A percentile compares a stretch with the other conserved stretches of the same genome.
Conservation (phyloP, 2,888 invertebrate species). For the Amphiduros pacificus region DNA sequence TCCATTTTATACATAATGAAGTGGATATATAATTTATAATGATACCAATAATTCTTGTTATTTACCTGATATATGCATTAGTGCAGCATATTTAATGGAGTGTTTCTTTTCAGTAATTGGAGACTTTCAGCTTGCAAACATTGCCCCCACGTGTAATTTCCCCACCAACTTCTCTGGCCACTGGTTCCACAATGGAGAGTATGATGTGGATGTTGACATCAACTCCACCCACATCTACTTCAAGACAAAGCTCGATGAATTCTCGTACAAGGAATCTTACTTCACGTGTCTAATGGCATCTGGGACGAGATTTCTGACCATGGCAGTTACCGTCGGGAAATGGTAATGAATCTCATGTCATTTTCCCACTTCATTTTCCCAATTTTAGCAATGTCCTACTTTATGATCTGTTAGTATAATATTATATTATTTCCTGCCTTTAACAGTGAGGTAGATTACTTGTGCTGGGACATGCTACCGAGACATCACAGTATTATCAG, state of each 20-base stretch:
- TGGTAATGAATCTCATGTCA: too few species aligned
- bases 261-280: slow-evolving; percentile 72
- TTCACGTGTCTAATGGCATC: slow-evolving; percentile 93
- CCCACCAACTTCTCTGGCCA: slow-evolving; percentile 91
- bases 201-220: slow-evolving; percentile 83
- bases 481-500: slow-evolving; percentile 94
- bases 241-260: slow-evolving; percentile 88
- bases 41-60: too few species aligned
- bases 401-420: too few species aligned
- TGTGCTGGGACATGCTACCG: slow-evolving; percentile 94
- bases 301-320: slow-evolving; percentile 91
- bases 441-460: slow-evolving; percentile 89
- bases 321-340: slow-evolving; percentile 92
- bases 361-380: too few species aligned
- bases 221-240: slow-evolving; percentile 96
- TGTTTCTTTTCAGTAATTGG: slow-evolving; percentile 27
- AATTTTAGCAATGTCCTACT: too few species aligned
- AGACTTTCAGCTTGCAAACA: slow-evolving; percentile 27
- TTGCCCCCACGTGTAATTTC: slow-evolving; percentile 85
- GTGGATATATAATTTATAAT: too few species aligned
- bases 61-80: too few species aligned
- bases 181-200: slow-evolving; percentile 96
- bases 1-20: neutral
- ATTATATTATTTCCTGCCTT: neutral
- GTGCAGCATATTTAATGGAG: too few species aligned